Percentiles rank a stretch among this genome's conserved stretches.
These are phyloP conservation scores for Bacillus rossius DNA, from an alignment of 1,140 invertebrate genomes.

Conservation along the genomic window DNA sequence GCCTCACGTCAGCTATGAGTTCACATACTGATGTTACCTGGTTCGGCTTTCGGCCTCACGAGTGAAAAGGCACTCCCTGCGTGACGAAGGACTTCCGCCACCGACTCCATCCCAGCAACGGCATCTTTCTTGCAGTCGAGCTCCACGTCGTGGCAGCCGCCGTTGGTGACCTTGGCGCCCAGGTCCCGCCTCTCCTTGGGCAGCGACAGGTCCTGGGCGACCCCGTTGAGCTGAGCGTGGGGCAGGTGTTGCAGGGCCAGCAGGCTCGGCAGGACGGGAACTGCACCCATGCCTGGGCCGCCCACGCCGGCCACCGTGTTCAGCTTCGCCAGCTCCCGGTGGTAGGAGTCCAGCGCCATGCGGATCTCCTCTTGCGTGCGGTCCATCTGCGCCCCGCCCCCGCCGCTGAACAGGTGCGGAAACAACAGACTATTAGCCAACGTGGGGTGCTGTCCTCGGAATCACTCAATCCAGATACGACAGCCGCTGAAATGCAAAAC, in stretches of 20 bases:
- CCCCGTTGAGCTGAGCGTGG: slow-evolving; percentile 51
- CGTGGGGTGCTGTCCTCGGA: slow-evolving; percentile 55
- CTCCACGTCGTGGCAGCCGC: neutral
- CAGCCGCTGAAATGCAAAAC: too few relatives aligned
- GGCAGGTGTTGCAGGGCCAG: slow-evolving; percentile 53
- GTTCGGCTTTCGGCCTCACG: slow-evolving; percentile 71
- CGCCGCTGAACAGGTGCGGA: slow-evolving; percentile 70
- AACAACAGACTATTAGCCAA: slow-evolving; percentile 63
- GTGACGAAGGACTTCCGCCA: slow-evolving; percentile 61
- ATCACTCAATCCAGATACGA: too few relatives aligned
- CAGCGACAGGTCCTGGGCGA: slow-evolving; percentile 79
- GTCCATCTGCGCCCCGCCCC: slow-evolving; percentile 56
- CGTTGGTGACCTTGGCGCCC: slow-evolving; percentile 51
- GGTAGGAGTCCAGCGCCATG: slow-evolving; percentile 85
- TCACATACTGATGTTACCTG: slow-evolving; percentile 53
- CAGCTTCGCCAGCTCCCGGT: slow-evolving; percentile 82
- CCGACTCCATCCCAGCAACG: slow-evolving; percentile 19
- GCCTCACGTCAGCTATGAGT: too few relatives aligned
- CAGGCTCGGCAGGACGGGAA: slow-evolving; percentile 51
- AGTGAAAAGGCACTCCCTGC: slow-evolving; percentile 79
- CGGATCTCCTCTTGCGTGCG: slow-evolving; percentile 81
- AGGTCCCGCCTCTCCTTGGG: slow-evolving; percentile 63
- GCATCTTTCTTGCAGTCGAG: slow-evolving; percentile 17
- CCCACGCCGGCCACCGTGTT: slow-evolving; percentile 40
- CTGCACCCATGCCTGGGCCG: slow-evolving; percentile 9